A percentile compares a stretch with the other conserved stretches of the same genome.
Evolutionary conservation across 2,888 invertebrate genomes (phyloP).

Genomic region (Hypomecis atomaria): DNA sequence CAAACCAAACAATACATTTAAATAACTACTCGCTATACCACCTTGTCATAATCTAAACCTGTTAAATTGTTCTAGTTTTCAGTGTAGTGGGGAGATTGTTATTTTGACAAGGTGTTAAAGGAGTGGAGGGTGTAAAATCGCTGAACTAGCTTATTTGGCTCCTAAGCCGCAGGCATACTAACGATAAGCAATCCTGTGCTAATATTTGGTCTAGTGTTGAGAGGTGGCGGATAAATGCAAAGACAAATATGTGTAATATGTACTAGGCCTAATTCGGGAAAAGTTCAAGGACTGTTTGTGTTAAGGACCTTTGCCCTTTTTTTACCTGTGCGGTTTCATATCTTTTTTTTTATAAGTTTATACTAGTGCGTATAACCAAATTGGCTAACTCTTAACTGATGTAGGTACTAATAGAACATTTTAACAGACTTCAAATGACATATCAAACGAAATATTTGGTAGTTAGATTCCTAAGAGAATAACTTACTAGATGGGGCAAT

Average conservation of each 20-base stretch:
- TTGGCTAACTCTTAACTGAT: too few species aligned
- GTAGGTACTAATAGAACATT: too few species aligned
- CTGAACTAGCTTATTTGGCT: conserved; percentile 22
- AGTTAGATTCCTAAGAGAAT: too few species aligned
- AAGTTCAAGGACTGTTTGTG: too few species aligned
- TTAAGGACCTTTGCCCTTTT: too few species aligned
- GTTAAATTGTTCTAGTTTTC: neutral
- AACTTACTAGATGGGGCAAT: too few species aligned
- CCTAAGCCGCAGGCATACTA: conserved; percentile 13
- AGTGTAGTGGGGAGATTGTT: neutral
- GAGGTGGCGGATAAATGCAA: conserved; percentile 5
- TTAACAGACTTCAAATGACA: too few species aligned
- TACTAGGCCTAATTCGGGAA: too few species aligned
- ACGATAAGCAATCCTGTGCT: conserved; percentile 26
- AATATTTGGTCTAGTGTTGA: conserved; percentile 20
- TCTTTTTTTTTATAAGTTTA: too few species aligned
- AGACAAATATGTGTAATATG: neutral
- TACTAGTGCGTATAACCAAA: too few species aligned
- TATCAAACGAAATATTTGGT: too few species aligned
- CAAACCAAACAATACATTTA: conserved; percentile 17
- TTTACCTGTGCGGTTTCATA: too few species aligned
- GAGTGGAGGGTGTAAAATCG: conserved; percentile 9
- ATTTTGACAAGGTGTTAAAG: conserved; percentile 17
- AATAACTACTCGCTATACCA: neutral
- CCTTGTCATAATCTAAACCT: conserved; percentile 5